Base-by-base conservation (phyloP, 1,140 invertebrate genomes). In the Harlomillsia oculata region DNA sequence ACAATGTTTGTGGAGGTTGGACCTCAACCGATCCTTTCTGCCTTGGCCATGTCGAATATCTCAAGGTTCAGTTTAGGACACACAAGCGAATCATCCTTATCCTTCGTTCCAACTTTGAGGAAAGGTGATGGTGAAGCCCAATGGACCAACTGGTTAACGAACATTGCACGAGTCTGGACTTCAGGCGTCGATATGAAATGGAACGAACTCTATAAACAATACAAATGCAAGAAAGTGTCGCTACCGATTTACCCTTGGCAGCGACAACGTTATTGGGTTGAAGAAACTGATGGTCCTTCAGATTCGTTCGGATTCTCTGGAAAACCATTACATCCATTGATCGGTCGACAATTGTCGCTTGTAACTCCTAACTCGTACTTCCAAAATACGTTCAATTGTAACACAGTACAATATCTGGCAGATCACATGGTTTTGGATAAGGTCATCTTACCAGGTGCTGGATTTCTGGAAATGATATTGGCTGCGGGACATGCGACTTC, bases 171-270 rank as follows among this genome's bases (percentile, higher is more conserved):
- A 41, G 25, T 61, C 13, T 61, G 48, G 32, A 43, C 30, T 1
- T 20, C 18, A 26, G 59, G 59, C 9, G 20, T 45, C 13, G 43
- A 56, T 14, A 41, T 61, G 25, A 34, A 56, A 14, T 56, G 53
- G 59, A 51, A 25, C 6, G 21, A 28, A 13, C 45, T 26, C 23
- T 46, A 56, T 20, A 6, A 36, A 0, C 37, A 18, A 26, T 21
- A 20, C 13, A 20, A 40, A 16, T 26, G 30, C 8, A 52, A 52
- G 0, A 56, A 56, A 32, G 25, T 56, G 6, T 11, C 8, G 13
- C 54, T 61, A 26, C 59, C 59, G 4, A 45, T 29, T 29, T 61
- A 61, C 30, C 53, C 53, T 1, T 61, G 52, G 26, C 48, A 52
- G 18, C 21, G 54, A 16, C 39, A 61, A 16, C 28, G 40, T 2